phyloP scores from a whole-genome alignment of 53 echinoderm and acorn worm genomes.

The Patiria pectinifera region DNA sequence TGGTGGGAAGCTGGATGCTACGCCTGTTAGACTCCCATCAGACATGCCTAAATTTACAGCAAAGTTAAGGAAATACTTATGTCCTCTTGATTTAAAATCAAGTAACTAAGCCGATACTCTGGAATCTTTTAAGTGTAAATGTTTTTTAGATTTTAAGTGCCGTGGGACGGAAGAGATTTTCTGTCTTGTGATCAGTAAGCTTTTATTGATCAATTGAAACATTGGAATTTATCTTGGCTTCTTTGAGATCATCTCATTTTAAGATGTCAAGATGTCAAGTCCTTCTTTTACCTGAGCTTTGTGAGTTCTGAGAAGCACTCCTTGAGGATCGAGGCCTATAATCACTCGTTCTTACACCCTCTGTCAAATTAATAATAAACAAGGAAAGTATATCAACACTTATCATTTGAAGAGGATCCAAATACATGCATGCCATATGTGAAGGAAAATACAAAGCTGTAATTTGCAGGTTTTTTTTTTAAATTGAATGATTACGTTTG shows the following conservation, averaged over 20 bases:
- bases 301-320: conserved; percentile 32
- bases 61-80: not conserved
- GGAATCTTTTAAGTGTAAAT: not conserved
- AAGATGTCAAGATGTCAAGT: not conserved
- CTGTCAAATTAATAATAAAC: not conserved
- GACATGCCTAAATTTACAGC: not conserved
- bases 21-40: not conserved
- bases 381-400: not conserved
- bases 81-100: not conserved
- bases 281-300: conserved; percentile 6
- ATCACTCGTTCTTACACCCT: conserved; percentile 6
- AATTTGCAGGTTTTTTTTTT: no score
- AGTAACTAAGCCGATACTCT: not conserved
- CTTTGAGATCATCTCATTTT: not conserved
- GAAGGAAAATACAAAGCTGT: no score
- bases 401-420: not conserved
- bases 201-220: not conserved
- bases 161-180: no score
- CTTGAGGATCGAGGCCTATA: conserved; percentile 5
- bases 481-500: no score
- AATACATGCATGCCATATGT: no score
- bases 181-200: no score
- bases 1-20: conserved; percentile 68
- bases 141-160: no score
- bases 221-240: not conserved